Percentiles rank a stretch among this genome's conserved stretches.
phyloP scores from a whole-genome alignment of 2,797 vertebrate genomes.

The Lutra lutra region DNA sequence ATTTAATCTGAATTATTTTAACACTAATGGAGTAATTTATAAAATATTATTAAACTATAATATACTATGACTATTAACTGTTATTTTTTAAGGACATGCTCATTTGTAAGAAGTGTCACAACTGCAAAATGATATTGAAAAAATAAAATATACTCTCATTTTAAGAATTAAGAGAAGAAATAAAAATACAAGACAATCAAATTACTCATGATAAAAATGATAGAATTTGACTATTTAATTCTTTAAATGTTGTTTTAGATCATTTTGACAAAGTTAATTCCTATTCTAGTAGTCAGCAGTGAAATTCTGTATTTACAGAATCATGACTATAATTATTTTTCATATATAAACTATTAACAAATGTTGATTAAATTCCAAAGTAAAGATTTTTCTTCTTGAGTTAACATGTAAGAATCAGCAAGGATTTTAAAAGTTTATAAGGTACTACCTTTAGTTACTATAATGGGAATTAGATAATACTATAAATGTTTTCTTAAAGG shows the following conservation, averaged over 20 bases:
- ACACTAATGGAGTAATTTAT: not conserved
- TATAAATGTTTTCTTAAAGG: not conserved
- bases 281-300: not conserved
- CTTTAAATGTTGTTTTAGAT: not conserved
- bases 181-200: not conserved
- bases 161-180: not conserved
- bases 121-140: not conserved
- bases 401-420: not conserved
- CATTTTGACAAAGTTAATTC: not conserved
- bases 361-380: not conserved
- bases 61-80: not conserved
- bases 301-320: not conserved
- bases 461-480: not conserved
- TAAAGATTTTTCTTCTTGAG: not conserved
- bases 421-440: not conserved
- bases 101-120: not conserved
- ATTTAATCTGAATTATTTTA: slow-evolving; percentile 30
- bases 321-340: not conserved
- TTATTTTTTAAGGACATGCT: not conserved
- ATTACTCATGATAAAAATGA: not conserved
- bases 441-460: not conserved
- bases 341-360: not conserved
- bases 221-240: not conserved
- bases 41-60: not conserved
- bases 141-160: not conserved